Conservation (phyloP, 2,113 vertebrate genomes). For the Tursiops truncatus region DNA sequence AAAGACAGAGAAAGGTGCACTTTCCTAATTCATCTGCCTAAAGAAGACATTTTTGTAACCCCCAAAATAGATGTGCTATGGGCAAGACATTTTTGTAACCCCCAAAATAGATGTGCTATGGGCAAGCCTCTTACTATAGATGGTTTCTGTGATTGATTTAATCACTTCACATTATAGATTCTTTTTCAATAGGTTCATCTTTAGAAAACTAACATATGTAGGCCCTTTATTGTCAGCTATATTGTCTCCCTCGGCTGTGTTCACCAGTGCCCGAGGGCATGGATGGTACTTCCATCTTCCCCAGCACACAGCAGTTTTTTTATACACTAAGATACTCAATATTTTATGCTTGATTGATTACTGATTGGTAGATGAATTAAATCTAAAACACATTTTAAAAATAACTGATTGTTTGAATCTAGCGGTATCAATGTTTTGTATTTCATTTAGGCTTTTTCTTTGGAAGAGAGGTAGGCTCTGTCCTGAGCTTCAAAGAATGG, state of each 20-base stretch:
- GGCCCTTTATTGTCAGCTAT: neutral
- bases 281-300: neutral
- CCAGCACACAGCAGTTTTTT: neutral
- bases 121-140: neutral
- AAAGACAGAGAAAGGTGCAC: neutral
- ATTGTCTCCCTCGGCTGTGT: neutral
- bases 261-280: neutral
- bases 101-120: neutral
- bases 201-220: neutral
- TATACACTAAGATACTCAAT: neutral
- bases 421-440: neutral
- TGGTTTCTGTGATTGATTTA: neutral
- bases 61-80: neutral
- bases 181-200: neutral
- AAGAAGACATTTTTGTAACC: neutral
- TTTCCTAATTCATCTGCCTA: neutral
- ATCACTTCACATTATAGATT: neutral
- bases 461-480: neutral
- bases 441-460: neutral
- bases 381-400: neutral
- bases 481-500: neutral
- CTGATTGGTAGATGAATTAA: neutral
- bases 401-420: neutral
- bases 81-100: neutral
- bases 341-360: neutral